Conservation (phyloP, 1,140 invertebrate genomes). For the Magallana ariakensis region DNA sequence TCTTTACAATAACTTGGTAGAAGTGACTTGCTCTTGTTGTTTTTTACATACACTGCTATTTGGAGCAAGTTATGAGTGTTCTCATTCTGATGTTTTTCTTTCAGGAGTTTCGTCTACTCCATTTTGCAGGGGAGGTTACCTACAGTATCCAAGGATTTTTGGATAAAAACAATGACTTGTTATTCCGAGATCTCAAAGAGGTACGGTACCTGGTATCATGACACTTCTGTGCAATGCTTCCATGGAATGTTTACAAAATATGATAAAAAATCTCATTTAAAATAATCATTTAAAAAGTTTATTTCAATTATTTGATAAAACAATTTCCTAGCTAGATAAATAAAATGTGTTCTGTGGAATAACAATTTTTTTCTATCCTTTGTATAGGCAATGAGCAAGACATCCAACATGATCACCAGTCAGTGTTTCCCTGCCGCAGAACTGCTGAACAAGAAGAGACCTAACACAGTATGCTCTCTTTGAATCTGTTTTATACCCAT, state of each 20-base stretch:
- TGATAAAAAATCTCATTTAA: no score
- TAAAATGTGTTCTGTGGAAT: no score
- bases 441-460: conserved; percentile 88
- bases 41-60: no score
- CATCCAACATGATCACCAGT: conserved; percentile 86
- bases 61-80: not conserved
- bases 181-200: conserved; percentile 90
- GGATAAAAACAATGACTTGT: conserved; percentile 95
- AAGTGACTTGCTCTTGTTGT: no score
- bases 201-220: conserved; percentile 49
- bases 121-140: conserved; percentile 95
- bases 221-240: not conserved
- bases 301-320: no score
- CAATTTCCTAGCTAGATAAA: no score
- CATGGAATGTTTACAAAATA: no score
- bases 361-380: not conserved
- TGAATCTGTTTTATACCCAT: no score
- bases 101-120: conserved; percentile 91
- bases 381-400: conserved; percentile 85
- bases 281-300: no score
- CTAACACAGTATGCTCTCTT: conserved; percentile 82
- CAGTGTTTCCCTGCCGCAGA: conserved; percentile 84
- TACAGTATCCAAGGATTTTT: conserved; percentile 93
- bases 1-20: not conserved
- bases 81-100: conserved; percentile 58